Percentiles rank a stretch among this genome's conserved stretches.
Evolutionary conservation across 1,140 invertebrate species (phyloP).

Genomic region (Portunus trituberculatus): DNA sequence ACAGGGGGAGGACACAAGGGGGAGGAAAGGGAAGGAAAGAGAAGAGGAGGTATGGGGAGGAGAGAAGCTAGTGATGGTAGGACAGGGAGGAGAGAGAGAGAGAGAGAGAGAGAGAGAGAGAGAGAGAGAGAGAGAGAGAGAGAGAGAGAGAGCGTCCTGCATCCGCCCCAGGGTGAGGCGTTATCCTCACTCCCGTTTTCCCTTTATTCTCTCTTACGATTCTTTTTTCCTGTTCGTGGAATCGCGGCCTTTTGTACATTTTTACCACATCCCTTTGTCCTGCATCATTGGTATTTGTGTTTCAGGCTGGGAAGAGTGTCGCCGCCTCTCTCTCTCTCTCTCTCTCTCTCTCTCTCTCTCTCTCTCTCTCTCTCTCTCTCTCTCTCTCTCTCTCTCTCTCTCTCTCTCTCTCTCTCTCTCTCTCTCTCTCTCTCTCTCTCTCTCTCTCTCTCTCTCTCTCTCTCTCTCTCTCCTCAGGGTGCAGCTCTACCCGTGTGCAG

Average conservation of each 20-base stretch:
- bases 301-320: neutral
- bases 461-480: neutral
- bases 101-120: neutral
- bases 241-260: slow-evolving; percentile 4
- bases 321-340: neutral
- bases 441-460: no score
- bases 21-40: neutral
- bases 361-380: slow-evolving; percentile 53
- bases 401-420: no score
- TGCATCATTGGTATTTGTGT: neutral
- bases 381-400: slow-evolving; percentile 13
- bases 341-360: slow-evolving; percentile 47
- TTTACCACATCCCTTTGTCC: slow-evolving; percentile 39
- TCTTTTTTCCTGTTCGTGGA: neutral
- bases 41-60: neutral
- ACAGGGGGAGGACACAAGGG: neutral
- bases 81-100: neutral
- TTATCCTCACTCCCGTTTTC: slow-evolving; percentile 31
- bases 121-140: neutral
- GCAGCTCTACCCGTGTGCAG: neutral
- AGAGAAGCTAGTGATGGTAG: neutral
- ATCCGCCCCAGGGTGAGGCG: neutral
- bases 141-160: neutral
- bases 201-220: neutral
- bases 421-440: neutral